Evolutionary conservation across 2,113 vertebrate genomes (phyloP).

Genomic region (Pachyramphus minor): DNA sequence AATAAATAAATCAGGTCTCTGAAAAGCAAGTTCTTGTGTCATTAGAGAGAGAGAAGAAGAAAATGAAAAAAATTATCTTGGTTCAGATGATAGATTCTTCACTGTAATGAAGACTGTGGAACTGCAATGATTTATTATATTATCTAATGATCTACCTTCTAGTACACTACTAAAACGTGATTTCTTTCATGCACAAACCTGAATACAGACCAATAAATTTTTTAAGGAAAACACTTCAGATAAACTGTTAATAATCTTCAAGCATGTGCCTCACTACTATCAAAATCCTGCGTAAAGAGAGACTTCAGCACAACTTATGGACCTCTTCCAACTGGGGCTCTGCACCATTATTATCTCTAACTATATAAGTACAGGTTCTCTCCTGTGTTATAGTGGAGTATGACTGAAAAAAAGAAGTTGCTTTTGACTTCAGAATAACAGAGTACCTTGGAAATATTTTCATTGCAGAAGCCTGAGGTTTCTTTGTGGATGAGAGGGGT

Average conservation of each 20-base stretch:
- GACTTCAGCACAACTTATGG: background rate
- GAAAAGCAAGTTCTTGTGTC: background rate
- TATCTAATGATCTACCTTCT: background rate
- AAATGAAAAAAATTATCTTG: background rate
- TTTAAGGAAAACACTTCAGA: background rate
- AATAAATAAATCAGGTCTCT: background rate
- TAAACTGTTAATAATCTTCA: background rate
- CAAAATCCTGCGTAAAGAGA: background rate
- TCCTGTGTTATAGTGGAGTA: background rate
- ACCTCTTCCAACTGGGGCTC: background rate
- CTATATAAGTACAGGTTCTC: background rate
- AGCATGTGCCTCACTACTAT: background rate
- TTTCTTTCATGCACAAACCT: background rate
- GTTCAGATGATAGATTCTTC: background rate
- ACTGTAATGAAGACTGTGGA: background rate
- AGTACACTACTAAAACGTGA: background rate
- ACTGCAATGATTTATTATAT: background rate
- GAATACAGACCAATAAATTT: background rate
- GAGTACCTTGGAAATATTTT: background rate
- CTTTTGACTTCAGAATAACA: background rate
- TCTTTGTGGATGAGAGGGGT: background rate
- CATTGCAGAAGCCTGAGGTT: background rate
- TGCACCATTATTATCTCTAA: background rate
- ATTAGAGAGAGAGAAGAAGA: background rate
- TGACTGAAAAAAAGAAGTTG: background rate